Evolutionary conservation across 2,888 invertebrate genomes (phyloP).

Genomic region (Amiota communis): DNA sequence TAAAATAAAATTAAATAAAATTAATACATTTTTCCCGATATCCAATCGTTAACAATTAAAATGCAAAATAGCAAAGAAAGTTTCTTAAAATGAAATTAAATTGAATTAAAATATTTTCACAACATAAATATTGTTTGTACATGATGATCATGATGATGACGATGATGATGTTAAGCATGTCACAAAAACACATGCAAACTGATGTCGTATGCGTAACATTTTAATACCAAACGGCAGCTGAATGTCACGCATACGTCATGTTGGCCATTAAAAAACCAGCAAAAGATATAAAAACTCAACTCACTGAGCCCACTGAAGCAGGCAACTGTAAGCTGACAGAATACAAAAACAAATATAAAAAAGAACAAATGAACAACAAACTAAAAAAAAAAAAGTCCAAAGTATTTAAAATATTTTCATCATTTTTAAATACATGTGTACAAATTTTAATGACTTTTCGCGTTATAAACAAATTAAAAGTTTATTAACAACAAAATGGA

Average conservation of each 20-base stretch:
- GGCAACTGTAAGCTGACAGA: conserved; percentile 7
- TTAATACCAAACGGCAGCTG: conserved; percentile 17
- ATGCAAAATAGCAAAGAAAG: conserved; percentile 3
- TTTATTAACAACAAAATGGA: conserved; percentile 2
- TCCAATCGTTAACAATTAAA: conserved; percentile 21
- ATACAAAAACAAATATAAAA: conserved; percentile 4
- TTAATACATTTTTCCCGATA: too few relatives aligned
- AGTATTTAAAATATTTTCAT: conserved; percentile 16
- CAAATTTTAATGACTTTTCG: conserved; percentile 21
- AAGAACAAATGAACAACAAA: conserved; percentile 4
- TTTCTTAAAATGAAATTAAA: too few relatives aligned
- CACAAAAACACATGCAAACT: background rate
- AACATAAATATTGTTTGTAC: background rate
- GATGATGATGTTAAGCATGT: background rate
- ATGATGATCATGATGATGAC: background rate
- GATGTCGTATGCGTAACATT: conserved; percentile 20
- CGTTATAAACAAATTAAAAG: conserved; percentile 24
- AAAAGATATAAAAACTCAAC: too few relatives aligned
- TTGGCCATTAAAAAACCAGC: conserved; percentile 11
- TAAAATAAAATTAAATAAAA: too few relatives aligned
- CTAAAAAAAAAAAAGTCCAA: conserved; percentile 27
- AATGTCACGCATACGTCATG: conserved; percentile 32
- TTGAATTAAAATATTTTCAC: background rate
- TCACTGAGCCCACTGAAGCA: too few relatives aligned
- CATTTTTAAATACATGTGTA: conserved; percentile 13